Base-by-base conservation (phyloP, 2,888 invertebrate species). In the Folsomia manolachei region DNA sequence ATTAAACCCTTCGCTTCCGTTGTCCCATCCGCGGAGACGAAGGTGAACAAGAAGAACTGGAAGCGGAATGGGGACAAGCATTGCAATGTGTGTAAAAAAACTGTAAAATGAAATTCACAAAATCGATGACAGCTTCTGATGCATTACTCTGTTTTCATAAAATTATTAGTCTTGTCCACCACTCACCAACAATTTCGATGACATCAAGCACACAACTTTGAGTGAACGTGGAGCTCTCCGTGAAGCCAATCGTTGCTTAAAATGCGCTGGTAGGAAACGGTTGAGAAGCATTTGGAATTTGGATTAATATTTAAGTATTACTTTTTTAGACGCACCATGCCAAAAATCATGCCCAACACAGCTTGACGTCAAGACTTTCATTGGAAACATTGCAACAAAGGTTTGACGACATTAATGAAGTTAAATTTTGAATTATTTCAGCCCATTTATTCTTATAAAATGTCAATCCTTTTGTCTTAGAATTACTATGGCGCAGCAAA, bases 341-440 rank as follows among this genome's bases (percentile, higher is more conserved):
- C 98, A 98, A 85, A 98, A 98, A 84, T 95, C 96, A 0, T 99
- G 99, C 79, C 99, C 99, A 0, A 99, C 98, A 0, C 97, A 98
- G 84, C 86, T 99, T 73, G 98, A 99, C 82, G 89, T 99, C 76
- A 99, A 99, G 84, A 90, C 92, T 72, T 99, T 99, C 83, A 99
- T 99, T 71, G 93, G 93, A 0, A 95, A 95, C 84, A 99, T 99
- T 81, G 89, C 96, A 25, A 97, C 94, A 83, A 97, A 94, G 89
- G 94, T 92, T 83, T 39, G 11, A 19, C 53, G 18, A 11, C 26
- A 25, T 65, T 26, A 56, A 25, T 68, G 26, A 19, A 27, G 24
- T 67, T 21, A 63, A 14, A 27, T n/a, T n/a, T n/a, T n/a, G n/a
- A n/a, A 27, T 66, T n/a, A 24, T 23, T 26, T 65, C 14, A 39